Conservation (phyloP, 2,113 vertebrate genomes). For the Zeus faber region DNA sequence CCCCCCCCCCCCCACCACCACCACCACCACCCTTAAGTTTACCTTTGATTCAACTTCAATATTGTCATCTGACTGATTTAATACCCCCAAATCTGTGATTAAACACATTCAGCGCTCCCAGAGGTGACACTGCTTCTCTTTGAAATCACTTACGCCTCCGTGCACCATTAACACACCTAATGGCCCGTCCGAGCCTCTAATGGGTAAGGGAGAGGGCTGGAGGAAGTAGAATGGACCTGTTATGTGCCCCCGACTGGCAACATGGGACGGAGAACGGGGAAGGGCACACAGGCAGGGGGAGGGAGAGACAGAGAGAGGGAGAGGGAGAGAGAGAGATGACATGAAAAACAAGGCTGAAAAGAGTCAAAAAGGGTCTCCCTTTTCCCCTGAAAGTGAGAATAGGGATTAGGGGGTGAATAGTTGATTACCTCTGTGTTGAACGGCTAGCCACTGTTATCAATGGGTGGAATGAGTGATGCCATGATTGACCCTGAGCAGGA, state of each 20-base stretch:
- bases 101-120: constrained; percentile 43
- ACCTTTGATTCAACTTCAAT: constrained; percentile 57
- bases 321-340: constrained; percentile 9
- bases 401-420: constrained; percentile 57
- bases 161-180: constrained; percentile 55
- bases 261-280: constrained; percentile 34
- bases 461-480: constrained; percentile 55
- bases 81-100: constrained; percentile 45
- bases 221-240: constrained; percentile 46
- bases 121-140: constrained; percentile 51
- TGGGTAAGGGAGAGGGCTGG: constrained; percentile 17
- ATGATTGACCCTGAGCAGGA: constrained; percentile 48
- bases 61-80: constrained; percentile 38
- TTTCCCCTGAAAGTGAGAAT: constrained; percentile 42
- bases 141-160: constrained; percentile 54
- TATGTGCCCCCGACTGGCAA: constrained; percentile 40
- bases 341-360: constrained; percentile 39
- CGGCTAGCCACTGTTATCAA: constrained; percentile 64
- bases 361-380: constrained; percentile 45
- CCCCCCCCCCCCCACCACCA: background rate
- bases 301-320: constrained; percentile 37
- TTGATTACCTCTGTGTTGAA: constrained; percentile 49
- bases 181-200: constrained; percentile 37
- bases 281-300: constrained; percentile 31
- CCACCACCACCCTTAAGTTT: too few species aligned